Percentiles rank a stretch among this genome's conserved stretches.
Evolutionary conservation across 2,797 vertebrate genomes (phyloP).

Genomic region (Lophius americanus): DNA sequence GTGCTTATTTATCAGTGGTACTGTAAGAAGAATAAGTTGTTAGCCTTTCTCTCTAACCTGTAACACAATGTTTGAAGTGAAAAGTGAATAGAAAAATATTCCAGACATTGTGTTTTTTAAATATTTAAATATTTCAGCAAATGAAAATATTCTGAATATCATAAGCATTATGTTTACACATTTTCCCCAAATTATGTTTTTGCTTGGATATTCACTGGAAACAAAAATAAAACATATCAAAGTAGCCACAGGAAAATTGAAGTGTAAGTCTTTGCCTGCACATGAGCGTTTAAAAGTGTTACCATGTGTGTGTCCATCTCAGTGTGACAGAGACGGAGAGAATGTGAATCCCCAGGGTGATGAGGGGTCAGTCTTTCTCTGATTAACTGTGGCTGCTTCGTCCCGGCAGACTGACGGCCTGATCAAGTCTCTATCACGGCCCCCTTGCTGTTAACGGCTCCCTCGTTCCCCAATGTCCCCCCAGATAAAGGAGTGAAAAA

Average conservation of each 20-base stretch:
- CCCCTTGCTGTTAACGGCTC: conserved; percentile 80
- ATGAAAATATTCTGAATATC: background rate
- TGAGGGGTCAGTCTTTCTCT: conserved; percentile 80
- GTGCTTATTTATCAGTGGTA: conserved; percentile 15
- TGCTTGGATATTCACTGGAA: background rate
- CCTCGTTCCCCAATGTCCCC: conserved; percentile 66
- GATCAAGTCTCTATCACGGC: conserved; percentile 80
- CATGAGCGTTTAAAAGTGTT: conserved; percentile 32
- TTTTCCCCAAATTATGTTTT: background rate
- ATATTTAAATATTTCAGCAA: conserved; percentile 4
- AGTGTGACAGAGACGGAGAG: conserved; percentile 30
- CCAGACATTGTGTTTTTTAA: background rate
- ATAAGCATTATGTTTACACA: background rate
- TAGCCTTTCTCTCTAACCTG: background rate
- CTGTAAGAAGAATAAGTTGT: background rate
- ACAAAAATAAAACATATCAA: conserved; percentile 7
- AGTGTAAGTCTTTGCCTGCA: conserved; percentile 17
- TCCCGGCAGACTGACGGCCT: conserved; percentile 78
- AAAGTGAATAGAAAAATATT: background rate
- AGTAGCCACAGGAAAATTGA: conserved; percentile 25
- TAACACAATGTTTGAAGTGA: background rate
- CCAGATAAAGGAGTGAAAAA: conserved; percentile 79
- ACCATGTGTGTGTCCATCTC: conserved; percentile 1
- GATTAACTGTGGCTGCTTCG: conserved; percentile 80
- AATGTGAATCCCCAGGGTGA: conserved; percentile 74